Evolutionary conservation across 2,888 invertebrate genomes (phyloP), one percentile per base, ranked within the genome.

Genomic region (Cheilosia vulpina): DNA sequence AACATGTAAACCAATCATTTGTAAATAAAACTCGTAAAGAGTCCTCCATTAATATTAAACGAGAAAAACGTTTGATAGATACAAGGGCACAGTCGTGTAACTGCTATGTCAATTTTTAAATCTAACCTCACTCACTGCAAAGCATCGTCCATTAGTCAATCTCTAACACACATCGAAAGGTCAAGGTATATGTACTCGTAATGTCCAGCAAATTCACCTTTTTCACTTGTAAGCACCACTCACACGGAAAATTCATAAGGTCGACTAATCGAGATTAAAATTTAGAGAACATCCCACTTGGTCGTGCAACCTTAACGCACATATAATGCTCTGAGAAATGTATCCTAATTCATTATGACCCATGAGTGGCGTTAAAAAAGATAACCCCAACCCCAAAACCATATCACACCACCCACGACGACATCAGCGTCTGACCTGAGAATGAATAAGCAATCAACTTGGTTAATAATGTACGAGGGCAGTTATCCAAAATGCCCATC

Each of bases 391-490:
- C 50, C 5, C 50, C 17, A n/a, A 24, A 38, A 13, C 19, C 17
- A 38, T 34, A 41, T 21, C 62, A 60, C 43, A 52, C 58, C 41
- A 19, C 34, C 52, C 41, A 58, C 21, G 55, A 43, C 60, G 27
- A 77, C 77, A 62, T 41, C 57, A 68, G 24, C 34, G 68, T 72
- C 71, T 60, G 72, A 72, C 66, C 62, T 78, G 47, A 62, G 66
- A 83, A 83, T 78, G 78, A 83, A 83, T 83, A 83, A 72, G 72
- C 78, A 83, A 83, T 83, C 82, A 83, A 60, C 72, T 78, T 68
- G 57, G 66, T 78, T 83, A 83, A 83, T 78, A 78, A 72, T 77
- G 72, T 78, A 83, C 72, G 62, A 77, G 72, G 62, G 77, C 62
- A 77, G 62, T 77, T 77, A 77, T 62, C 62, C 77, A 69, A 69